Conservation (phyloP, 2,888 invertebrate species). For the Netelia fuscicornis region DNA sequence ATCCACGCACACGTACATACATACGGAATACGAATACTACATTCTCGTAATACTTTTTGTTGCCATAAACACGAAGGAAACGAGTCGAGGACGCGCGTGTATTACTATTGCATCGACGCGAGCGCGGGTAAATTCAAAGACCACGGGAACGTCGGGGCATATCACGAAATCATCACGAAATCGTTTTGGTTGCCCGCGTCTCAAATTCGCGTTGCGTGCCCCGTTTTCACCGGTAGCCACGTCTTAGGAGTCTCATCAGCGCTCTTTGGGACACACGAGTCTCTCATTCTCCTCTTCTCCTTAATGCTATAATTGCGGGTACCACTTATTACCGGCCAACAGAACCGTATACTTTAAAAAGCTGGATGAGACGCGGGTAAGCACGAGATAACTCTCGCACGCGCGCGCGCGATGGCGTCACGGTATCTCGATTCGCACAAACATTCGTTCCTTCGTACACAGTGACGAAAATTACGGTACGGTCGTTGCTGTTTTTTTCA, state of each 20-base stretch:
- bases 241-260: slow-evolving; percentile 13
- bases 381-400: slow-evolving; percentile 22
- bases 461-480: slow-evolving; percentile 54
- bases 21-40: not conserved
- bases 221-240: slow-evolving; percentile 40
- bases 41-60: not conserved
- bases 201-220: slow-evolving; percentile 34
- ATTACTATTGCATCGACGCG: not conserved
- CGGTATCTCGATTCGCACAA: slow-evolving; percentile 57
- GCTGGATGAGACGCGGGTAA: slow-evolving; percentile 24
- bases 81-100: not conserved
- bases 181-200: not conserved
- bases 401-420: slow-evolving; percentile 40
- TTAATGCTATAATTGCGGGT: slow-evolving; percentile 64
- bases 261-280: slow-evolving; percentile 38
- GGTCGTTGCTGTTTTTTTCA: slow-evolving; percentile 10
- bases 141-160: not conserved
- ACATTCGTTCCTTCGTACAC: slow-evolving; percentile 16
- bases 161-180: slow-evolving; percentile 34
- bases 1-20: not conserved
- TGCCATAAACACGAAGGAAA: not conserved
- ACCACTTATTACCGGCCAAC: slow-evolving; percentile 45
- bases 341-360: slow-evolving; percentile 24
- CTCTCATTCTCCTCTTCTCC: slow-evolving; percentile 39
- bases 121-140: not conserved